Conservation (phyloP, 2,888 invertebrate species). For the Drosophila atripex region DNA sequence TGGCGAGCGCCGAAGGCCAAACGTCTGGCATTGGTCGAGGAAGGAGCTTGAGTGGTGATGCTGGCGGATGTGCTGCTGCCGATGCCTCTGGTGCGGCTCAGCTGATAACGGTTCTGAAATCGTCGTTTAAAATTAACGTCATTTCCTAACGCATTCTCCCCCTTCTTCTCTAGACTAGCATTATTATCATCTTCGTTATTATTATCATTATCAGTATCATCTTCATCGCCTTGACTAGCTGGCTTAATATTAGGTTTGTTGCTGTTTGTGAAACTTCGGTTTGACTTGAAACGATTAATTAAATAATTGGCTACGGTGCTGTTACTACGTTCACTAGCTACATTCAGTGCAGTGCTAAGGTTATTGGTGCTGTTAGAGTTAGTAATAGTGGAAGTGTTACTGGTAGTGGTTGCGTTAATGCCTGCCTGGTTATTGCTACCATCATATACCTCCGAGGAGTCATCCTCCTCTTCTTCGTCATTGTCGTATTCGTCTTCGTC, state of each 20-base stretch:
- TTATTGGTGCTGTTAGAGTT: slow-evolving; percentile 43
- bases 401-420: slow-evolving; percentile 12
- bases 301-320: slow-evolving; percentile 81
- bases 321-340: slow-evolving; percentile 70
- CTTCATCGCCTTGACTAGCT: slow-evolving; percentile 34
- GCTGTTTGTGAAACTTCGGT: slow-evolving; percentile 41
- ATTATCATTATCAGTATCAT: slow-evolving; percentile 40
- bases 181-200: slow-evolving; percentile 21
- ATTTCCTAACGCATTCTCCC: slow-evolving; percentile 68
- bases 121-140: slow-evolving; percentile 83
- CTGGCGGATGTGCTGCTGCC: slow-evolving; percentile 43
- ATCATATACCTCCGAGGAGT: slow-evolving; percentile 43
- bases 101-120: slow-evolving; percentile 83
- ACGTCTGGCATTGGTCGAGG: slow-evolving; percentile 35
- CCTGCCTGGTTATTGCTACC: slow-evolving; percentile 28
- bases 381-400: slow-evolving; percentile 22
- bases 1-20: slow-evolving; percentile 45
- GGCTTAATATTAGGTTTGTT: slow-evolving; percentile 40
- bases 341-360: slow-evolving; percentile 51
- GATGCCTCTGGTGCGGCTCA: slow-evolving; percentile 76
- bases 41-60: slow-evolving; percentile 55
- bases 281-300: slow-evolving; percentile 67
- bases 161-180: slow-evolving; percentile 48
- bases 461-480: slow-evolving; percentile 20
- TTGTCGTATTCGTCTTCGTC: slow-evolving; percentile 24